phyloP scores from a whole-genome alignment of 2,797 vertebrate species.

The Bovichtus variegatus region DNA sequence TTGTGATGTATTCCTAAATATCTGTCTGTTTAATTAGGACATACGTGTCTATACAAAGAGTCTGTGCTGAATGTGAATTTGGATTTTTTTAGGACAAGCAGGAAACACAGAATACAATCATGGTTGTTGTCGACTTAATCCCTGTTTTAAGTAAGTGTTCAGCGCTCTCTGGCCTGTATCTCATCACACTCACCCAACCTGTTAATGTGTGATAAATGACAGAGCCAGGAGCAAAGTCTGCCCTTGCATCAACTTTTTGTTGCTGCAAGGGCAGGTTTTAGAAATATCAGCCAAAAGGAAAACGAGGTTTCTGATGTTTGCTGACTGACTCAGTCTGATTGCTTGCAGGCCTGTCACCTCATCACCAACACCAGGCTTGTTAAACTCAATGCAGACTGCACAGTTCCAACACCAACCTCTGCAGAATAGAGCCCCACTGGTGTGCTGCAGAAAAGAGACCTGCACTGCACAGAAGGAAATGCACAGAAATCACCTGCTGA shows the following conservation, averaged over 20 bases:
- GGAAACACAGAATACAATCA: background rate
- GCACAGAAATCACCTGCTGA: conserved; percentile 60
- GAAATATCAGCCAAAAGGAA: conserved; percentile 57
- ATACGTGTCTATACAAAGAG: background rate
- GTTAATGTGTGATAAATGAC: conserved; percentile 71
- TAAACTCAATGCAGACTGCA: conserved; percentile 44
- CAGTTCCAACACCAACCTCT: background rate
- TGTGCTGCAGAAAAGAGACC: conserved; percentile 11
- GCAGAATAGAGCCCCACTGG: conserved; percentile 7
- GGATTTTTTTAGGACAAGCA: background rate
- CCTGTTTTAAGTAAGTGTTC: conserved; percentile 28
- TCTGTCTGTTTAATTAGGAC: background rate
- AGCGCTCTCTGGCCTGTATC: conserved; percentile 40
- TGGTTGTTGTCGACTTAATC: conserved; percentile 26
- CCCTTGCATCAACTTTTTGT: conserved; percentile 53
- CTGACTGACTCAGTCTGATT: conserved; percentile 58
- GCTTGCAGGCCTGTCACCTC: conserved; percentile 71
- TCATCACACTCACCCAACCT: conserved; percentile 51
- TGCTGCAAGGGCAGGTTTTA: conserved; percentile 30
- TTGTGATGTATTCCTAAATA: background rate
- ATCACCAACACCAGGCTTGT: conserved; percentile 54
- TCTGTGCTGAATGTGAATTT: background rate
- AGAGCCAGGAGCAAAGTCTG: conserved; percentile 51
- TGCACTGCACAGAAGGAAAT: background rate
- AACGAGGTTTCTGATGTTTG: conserved; percentile 59